These are phyloP conservation scores for Reinhardtius hippoglossoides DNA, from an alignment of 2,113 vertebrate genomes.

Conservation along the genomic window DNA sequence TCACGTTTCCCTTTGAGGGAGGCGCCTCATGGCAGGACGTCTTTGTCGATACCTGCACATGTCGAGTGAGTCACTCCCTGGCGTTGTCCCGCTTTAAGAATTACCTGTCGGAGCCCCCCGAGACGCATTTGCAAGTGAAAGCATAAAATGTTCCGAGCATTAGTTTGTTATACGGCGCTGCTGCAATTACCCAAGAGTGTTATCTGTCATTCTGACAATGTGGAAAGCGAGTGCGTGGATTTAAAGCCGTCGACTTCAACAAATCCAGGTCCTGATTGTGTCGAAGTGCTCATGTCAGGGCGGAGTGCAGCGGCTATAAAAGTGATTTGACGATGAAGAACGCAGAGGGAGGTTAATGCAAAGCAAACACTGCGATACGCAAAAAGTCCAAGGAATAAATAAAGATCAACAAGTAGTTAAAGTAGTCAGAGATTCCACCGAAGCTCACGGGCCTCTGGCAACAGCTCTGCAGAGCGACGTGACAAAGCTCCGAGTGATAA, in stretches of 20 bases:
- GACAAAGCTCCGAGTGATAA: constrained; percentile 58
- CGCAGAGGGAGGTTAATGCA: constrained; percentile 40
- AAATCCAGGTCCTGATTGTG: constrained; percentile 22
- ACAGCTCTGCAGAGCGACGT: constrained; percentile 35
- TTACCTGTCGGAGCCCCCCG: neutral
- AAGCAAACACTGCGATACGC: constrained; percentile 31
- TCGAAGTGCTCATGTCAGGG: constrained; percentile 3
- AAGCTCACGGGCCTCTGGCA: constrained; percentile 21
- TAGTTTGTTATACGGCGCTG: neutral
- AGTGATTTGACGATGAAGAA: constrained; percentile 26
- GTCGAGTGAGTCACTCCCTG: constrained; percentile 18
- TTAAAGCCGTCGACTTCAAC: constrained; percentile 22
- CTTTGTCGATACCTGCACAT: constrained; percentile 27
- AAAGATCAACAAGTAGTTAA: constrained; percentile 46
- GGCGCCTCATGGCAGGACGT: constrained; percentile 48
- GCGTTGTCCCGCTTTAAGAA: constrained; percentile 27
- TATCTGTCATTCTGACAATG: neutral
- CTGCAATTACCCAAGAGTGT: neutral
- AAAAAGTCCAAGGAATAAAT: constrained; percentile 25
- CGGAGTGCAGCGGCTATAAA: constrained; percentile 26
- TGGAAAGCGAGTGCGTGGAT: constrained; percentile 4
- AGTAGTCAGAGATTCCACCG: constrained; percentile 37
- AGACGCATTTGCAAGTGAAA: neutral
- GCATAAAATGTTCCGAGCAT: neutral
- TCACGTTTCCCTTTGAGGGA: constrained; percentile 58